Percentiles rank a stretch among this genome's conserved stretches.
phyloP scores from a whole-genome alignment of 1,140 invertebrate genomes.

The Panulirus ornatus region DNA sequence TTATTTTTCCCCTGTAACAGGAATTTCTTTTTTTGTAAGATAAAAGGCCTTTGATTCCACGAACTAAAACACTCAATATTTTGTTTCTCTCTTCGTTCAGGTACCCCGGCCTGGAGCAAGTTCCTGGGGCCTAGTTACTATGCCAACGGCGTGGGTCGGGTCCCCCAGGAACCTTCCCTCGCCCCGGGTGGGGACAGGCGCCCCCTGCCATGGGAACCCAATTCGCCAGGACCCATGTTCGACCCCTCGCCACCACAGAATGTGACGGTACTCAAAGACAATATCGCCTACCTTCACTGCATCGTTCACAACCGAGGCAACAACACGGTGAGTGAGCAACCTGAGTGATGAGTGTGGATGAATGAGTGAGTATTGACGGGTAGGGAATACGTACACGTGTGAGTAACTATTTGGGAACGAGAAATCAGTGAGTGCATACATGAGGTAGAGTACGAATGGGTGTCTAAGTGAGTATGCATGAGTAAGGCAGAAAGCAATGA shows the following conservation, averaged over 20 bases:
- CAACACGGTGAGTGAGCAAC: slow-evolving; percentile 43
- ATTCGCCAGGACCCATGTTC: slow-evolving; percentile 41
- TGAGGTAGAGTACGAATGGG: too few species aligned
- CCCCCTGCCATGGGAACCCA: slow-evolving; percentile 62
- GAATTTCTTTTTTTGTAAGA: neutral
- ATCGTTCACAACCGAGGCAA: slow-evolving; percentile 60
- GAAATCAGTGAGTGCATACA: too few species aligned
- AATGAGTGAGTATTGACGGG: slow-evolving; percentile 14
- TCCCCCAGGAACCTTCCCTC: neutral
- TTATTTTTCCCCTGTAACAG: neutral
- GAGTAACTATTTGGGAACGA: neutral
- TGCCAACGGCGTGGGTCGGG: neutral
- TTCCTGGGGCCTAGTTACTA: slow-evolving; percentile 7
- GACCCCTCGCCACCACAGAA: slow-evolving; percentile 56
- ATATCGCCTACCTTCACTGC: slow-evolving; percentile 62
- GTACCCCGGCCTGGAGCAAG: slow-evolving; percentile 23
- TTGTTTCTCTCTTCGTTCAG: neutral
- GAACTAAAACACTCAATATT: neutral
- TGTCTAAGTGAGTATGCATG: too few species aligned
- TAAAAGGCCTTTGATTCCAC: too few species aligned
- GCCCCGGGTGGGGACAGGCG: slow-evolving; percentile 30
- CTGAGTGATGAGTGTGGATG: neutral
- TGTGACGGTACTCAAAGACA: slow-evolving; percentile 60
- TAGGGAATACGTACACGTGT: neutral
- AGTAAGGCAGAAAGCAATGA: too few species aligned